These are phyloP conservation scores for Dolichoris vasculosae DNA, from an alignment of 1,140 invertebrate species.

Conservation along the genomic window DNA sequence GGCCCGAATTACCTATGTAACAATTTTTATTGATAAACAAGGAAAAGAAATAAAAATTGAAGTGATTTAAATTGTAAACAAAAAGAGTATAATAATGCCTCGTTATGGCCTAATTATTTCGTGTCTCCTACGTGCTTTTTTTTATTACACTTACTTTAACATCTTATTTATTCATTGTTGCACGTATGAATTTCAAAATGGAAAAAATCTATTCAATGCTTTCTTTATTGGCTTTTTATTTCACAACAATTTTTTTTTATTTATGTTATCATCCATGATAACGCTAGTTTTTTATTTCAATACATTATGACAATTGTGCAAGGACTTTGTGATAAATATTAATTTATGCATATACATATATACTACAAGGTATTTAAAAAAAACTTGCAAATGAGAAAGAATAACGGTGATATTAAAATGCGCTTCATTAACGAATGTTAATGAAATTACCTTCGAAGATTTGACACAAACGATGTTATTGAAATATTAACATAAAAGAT, in stretches of 20 bases:
- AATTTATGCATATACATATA: background rate
- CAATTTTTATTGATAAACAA: conserved; percentile 70
- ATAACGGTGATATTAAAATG: too few relatives aligned
- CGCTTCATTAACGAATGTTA: background rate
- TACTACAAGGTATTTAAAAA: conserved; percentile 11
- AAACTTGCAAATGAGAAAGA: too few relatives aligned
- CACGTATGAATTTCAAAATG: conserved; percentile 8
- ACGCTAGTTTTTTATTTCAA: background rate
- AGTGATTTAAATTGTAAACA: conserved; percentile 66
- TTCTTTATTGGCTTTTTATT: conserved; percentile 6
- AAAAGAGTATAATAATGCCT: background rate
- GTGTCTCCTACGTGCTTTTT: background rate
- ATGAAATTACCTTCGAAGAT: conserved; percentile 8
- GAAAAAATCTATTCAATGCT: too few relatives aligned
- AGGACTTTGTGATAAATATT: conserved; percentile 7
- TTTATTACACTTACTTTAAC: background rate
- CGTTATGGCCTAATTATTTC: conserved; percentile 34
- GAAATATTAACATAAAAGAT: conserved; percentile 29
- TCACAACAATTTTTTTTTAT: background rate
- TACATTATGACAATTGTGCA: background rate
- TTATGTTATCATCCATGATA: background rate
- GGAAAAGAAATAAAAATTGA: conserved; percentile 66
- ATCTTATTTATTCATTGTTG: conserved; percentile 41
- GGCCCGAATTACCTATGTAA: conserved; percentile 69
- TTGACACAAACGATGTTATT: conserved; percentile 42